A percentile compares a stretch with the other conserved stretches of the same genome.
Evolutionary conservation across 2,113 vertebrate genomes (phyloP).

Genomic region (Tyrannus savana): DNA sequence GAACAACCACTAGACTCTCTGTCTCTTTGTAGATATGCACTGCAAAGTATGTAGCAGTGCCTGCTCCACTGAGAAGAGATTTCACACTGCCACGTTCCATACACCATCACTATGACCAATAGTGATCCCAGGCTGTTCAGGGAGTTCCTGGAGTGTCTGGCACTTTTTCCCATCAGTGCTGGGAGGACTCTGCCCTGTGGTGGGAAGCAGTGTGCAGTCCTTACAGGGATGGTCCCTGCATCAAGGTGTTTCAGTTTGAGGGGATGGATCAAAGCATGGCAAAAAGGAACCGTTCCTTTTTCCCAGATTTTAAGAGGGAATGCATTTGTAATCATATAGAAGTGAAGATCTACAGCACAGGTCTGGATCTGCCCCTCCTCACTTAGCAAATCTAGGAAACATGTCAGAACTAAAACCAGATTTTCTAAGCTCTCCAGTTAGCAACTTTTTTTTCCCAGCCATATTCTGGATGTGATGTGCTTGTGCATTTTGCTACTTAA

Average conservation of each 20-base stretch:
- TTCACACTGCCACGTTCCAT: not conserved
- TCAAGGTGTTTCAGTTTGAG: not conserved
- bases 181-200: not conserved
- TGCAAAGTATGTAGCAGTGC: not conserved
- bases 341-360: not conserved
- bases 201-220: not conserved
- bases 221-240: not conserved
- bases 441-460: not conserved
- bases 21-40: not conserved
- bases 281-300: not conserved
- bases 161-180: fast-evolving
- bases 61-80: not conserved
- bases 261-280: not conserved
- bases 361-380: not conserved
- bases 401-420: not conserved
- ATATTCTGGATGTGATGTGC: not conserved
- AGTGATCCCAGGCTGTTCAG: not conserved
- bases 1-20: not conserved
- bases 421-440: not conserved
- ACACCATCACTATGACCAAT: not conserved
- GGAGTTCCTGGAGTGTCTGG: not conserved
- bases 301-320: not conserved
- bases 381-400: not conserved
- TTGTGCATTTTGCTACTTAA: not conserved
- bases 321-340: not conserved